Evolutionary conservation across 2,113 vertebrate genomes (phyloP).

Genomic region (Taurulus bubalis): DNA sequence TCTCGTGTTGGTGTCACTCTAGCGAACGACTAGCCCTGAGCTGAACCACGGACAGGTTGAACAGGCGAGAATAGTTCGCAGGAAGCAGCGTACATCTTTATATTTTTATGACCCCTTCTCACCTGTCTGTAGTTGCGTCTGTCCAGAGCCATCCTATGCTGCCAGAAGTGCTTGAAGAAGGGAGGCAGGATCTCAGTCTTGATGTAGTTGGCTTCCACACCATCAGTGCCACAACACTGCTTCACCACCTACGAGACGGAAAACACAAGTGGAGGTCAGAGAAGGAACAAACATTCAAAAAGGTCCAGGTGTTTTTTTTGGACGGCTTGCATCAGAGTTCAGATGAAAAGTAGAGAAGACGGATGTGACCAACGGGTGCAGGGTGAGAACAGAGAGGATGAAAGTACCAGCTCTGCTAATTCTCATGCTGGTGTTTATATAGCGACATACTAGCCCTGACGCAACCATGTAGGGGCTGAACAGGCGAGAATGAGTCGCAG

Average conservation of each 20-base stretch:
- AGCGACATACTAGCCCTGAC: constrained; percentile 59
- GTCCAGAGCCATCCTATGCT: constrained; percentile 98
- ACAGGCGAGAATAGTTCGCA: constrained; percentile 79
- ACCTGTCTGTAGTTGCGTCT: constrained; percentile 99
- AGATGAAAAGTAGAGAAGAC: not conserved
- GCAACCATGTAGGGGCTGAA: constrained; percentile 27
- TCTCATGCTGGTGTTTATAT: constrained; percentile 65
- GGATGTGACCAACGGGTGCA: constrained; percentile 55
- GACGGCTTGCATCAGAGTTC: not conserved
- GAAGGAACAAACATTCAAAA: too few relatives aligned
- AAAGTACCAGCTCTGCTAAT: constrained; percentile 6
- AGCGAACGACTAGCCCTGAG: constrained; percentile 76
- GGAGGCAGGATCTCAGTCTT: constrained; percentile 99
- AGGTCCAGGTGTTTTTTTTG: not conserved
- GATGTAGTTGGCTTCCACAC: constrained; percentile 99
- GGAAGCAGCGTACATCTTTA: not conserved
- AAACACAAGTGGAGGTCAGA: not conserved
- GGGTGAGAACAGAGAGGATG: constrained; percentile 67
- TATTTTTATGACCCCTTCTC: not conserved
- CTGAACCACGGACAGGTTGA: constrained; percentile 64
- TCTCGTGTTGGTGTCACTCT: constrained; percentile 76
- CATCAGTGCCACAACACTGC: constrained; percentile 98
- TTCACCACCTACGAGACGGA: constrained; percentile 91
- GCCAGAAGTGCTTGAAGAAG: constrained; percentile 99
- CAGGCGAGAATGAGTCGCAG: constrained; percentile 67